Evolutionary conservation across 2,888 invertebrate genomes (phyloP).

Genomic region (Epirrita christyi): DNA sequence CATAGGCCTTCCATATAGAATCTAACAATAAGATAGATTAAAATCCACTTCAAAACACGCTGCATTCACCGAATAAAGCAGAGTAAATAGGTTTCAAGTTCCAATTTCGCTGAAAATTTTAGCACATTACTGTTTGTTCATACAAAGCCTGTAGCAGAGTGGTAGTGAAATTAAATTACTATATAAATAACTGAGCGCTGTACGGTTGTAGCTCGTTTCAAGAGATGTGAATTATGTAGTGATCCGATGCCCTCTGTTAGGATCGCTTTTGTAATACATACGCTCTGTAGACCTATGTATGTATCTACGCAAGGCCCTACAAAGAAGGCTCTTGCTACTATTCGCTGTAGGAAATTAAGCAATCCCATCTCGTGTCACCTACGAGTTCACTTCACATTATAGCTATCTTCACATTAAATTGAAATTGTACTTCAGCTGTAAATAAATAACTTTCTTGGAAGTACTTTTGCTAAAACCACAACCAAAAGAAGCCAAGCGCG

Average conservation of each 20-base stretch:
- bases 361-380: too few relatives aligned
- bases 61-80: slow-evolving; percentile 5
- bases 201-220: slow-evolving; percentile 33
- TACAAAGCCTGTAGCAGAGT: slow-evolving; percentile 35
- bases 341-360: too few relatives aligned
- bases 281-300: slow-evolving; percentile 5
- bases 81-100: slow-evolving; percentile 7
- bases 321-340: slow-evolving; percentile 2
- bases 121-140: slow-evolving; percentile 32
- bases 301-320: slow-evolving; percentile 5
- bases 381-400: too few relatives aligned
- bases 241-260: slow-evolving; percentile 35
- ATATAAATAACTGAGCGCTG: slow-evolving; percentile 54
- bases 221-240: slow-evolving; percentile 39
- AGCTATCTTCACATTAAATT: too few relatives aligned
- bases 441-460: too few relatives aligned
- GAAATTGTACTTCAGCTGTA: too few relatives aligned
- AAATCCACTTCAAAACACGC: not conserved
- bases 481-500: too few relatives aligned
- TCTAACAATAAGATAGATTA: not conserved
- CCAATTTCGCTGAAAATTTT: slow-evolving; percentile 36
- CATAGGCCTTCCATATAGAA: too few relatives aligned
- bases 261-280: slow-evolving; percentile 34
- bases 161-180: slow-evolving; percentile 57
- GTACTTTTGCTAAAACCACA: too few relatives aligned